Base-by-base conservation (phyloP, 2,797 vertebrate species). In the Luscinia megarhynchos region DNA sequence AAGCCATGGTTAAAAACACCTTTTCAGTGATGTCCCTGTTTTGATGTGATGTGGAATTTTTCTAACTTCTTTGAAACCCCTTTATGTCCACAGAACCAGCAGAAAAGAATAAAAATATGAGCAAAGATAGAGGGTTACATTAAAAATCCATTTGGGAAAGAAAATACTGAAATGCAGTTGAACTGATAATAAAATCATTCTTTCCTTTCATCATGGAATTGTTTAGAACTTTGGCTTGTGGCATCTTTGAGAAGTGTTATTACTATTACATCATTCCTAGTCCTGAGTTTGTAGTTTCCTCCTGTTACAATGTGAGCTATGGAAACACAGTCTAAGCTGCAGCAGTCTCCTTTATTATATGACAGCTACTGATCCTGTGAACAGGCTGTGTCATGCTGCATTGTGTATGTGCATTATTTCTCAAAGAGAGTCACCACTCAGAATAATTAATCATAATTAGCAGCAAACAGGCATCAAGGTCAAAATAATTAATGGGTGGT, bases 391-490 rank as follows among this genome's bases (percentile, higher is more conserved):
- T 67, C 75, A 36, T 69, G 59, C 27, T 92, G 57, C 59, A 48
- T 59, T 84, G 43, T 79, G 12, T 32, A 26, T 22, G 9, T 66
- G 53, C 76, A 48, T 74, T 77, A 70, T 48, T 83, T 43, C 58
- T 94, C 62, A 55, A 51, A 68, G 69, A 91, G 40, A 81, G 58
- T 73, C 66, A 30, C 62, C 66, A 20, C 69, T 91, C 61, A 74
- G 68, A 67, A 63, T 82, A 87, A 84, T 87, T 93, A 92, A 54
- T 94, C 87, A 67, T 89, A 94, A 90, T 87, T 78, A 84, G 34
- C 82, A 88, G 24, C 36, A 80, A 75, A 85, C 58, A 61, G 74
- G 59, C 40, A 91, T 45, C 38, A 86, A 54, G 34, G 73, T 92
- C 91, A 92, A 73, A 84, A 77, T 21, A 27, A 43, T 50, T 55